phyloP scores from a whole-genome alignment of 1,140 invertebrate species.

The Drosophila seguyi region DNA sequence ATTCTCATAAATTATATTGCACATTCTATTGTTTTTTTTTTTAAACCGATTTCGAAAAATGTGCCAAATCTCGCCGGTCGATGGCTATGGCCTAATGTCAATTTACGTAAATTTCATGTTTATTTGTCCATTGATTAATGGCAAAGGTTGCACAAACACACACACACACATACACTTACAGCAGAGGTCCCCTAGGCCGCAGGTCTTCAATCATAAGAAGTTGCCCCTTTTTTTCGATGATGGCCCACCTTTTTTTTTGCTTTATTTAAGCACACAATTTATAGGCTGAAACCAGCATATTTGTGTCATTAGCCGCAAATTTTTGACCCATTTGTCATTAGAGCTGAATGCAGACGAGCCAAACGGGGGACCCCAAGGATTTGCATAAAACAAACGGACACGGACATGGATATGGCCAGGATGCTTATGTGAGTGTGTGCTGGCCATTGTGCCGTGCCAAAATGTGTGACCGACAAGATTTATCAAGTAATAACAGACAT shows the following conservation, averaged over 20 bases:
- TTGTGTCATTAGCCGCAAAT: constrained; percentile 82
- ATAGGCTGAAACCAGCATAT: constrained; percentile 76
- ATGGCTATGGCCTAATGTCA: constrained; percentile 55
- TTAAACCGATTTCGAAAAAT: neutral
- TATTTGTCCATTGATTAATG: constrained; percentile 78
- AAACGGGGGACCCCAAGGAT: constrained; percentile 41
- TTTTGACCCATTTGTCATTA: constrained; percentile 83
- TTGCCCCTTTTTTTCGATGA: constrained; percentile 10
- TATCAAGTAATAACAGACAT: constrained; percentile 84
- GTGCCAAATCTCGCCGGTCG: constrained; percentile 4
- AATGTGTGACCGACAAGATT: constrained; percentile 82
- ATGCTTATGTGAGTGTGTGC: constrained; percentile 3
- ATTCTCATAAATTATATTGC: neutral
- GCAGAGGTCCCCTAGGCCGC: constrained; percentile 38
- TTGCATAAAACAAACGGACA: constrained; percentile 78
- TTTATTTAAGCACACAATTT: constrained; percentile 80
- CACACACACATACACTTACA: neutral
- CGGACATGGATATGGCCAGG: constrained; percentile 6
- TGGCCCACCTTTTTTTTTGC: constrained; percentile 29
- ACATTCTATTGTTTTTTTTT: neutral
- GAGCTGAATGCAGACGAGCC: constrained; percentile 55
- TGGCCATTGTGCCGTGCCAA: constrained; percentile 55
- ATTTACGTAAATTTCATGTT: constrained; percentile 76
- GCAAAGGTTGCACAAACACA: constrained; percentile 8
- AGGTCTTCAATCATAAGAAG: constrained; percentile 75